Percentiles rank a stretch among this genome's conserved stretches.
These are phyloP conservation scores for Dryas iulia DNA, from an alignment of 1,140 invertebrate genomes.

Conservation along the genomic window DNA sequence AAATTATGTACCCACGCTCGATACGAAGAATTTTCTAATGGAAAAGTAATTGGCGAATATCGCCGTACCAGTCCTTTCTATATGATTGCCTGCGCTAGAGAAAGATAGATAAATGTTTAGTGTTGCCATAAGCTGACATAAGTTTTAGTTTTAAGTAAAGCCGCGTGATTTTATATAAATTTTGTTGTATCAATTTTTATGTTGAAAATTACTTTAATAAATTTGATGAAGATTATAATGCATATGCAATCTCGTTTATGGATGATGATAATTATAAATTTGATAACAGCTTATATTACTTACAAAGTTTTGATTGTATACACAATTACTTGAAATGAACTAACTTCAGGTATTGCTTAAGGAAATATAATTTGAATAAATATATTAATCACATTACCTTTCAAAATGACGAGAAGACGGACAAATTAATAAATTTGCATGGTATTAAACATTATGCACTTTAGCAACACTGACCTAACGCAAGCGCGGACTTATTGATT, in stretches of 20 bases:
- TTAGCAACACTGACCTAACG: conserved; percentile 22
- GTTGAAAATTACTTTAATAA: neutral
- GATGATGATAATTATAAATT: neutral
- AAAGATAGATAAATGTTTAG: conserved; percentile 28
- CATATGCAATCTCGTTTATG: neutral
- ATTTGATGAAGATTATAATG: neutral
- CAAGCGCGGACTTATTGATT: conserved; percentile 25
- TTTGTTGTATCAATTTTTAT: neutral
- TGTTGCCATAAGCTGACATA: conserved; percentile 12
- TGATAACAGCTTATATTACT: neutral
- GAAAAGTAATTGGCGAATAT: conserved; percentile 28
- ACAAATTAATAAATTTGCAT: neutral
- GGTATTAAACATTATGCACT: neutral
- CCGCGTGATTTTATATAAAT: conserved; percentile 10
- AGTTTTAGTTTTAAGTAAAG: conserved; percentile 4
- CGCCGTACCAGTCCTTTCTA: conserved; percentile 26
- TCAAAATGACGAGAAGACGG: neutral
- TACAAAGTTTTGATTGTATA: neutral
- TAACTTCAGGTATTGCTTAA: neutral
- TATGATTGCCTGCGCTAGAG: conserved; percentile 34
- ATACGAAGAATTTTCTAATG: conserved; percentile 38
- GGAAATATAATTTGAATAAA: neutral
- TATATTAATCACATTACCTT: neutral
- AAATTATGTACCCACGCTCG: conserved; percentile 26
- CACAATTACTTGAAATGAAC: neutral